Percentiles rank a stretch among this genome's conserved stretches.
Conservation (phyloP, 2,888 invertebrate species). For the Ellobium chinense region DNA sequence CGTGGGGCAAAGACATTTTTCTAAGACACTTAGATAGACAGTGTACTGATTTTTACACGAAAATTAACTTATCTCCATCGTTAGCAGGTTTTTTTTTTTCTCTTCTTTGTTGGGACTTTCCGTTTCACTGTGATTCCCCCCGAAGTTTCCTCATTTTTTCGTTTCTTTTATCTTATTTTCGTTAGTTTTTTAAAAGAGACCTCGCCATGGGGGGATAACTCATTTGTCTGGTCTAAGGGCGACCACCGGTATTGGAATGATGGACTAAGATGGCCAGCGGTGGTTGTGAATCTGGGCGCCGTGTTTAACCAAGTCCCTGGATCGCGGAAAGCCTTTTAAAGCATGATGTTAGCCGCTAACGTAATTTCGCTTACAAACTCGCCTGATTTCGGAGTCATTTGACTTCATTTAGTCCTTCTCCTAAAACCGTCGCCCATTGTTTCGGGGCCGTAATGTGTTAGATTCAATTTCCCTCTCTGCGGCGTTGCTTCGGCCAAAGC, state of each 20-base stretch:
- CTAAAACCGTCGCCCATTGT: slow-evolving; percentile 35
- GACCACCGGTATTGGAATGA: slow-evolving; percentile 35
- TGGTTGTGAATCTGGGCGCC: slow-evolving; percentile 14
- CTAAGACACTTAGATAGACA: not conserved
- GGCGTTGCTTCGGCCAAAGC: too few relatives aligned
- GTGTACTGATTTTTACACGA: not conserved
- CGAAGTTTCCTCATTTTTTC: not conserved
- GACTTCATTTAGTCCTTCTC: slow-evolving; percentile 28
- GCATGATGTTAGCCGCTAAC: slow-evolving; percentile 35
- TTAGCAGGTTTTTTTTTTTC: not conserved
- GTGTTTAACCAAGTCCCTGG: slow-evolving; percentile 34
- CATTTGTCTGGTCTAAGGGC: slow-evolving; percentile 37
- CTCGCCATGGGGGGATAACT: slow-evolving; percentile 30
- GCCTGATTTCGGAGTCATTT: slow-evolving; percentile 39
- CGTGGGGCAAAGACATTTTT: not conserved
- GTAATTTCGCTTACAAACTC: slow-evolving; percentile 33
- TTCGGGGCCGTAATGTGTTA: slow-evolving; percentile 29
- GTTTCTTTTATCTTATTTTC: not conserved
- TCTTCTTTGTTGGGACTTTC: not conserved
- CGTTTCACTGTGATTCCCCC: too few relatives aligned
- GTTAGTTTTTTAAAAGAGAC: slow-evolving; percentile 6
- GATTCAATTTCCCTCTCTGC: slow-evolving; percentile 17
- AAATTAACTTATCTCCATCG: not conserved
- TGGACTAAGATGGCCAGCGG: slow-evolving; percentile 37
- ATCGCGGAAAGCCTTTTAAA: slow-evolving; percentile 36